A percentile compares a stretch with the other conserved stretches of the same genome.
Conservation (phyloP, 2,113 vertebrate genomes). For the Myrmecobius fasciatus region DNA sequence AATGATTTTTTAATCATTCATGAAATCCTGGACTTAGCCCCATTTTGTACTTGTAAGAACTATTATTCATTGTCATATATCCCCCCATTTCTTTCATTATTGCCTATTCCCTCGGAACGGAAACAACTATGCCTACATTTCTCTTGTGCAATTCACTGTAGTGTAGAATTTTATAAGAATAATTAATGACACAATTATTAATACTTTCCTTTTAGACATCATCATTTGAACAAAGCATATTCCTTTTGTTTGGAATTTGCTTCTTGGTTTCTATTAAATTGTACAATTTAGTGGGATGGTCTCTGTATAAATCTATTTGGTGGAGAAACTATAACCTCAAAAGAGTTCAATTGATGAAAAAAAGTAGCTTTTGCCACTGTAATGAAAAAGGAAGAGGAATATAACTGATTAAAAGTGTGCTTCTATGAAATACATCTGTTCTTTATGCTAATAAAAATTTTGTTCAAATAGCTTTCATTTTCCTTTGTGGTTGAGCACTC, state of each 20-base stretch:
- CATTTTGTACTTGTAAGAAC: too few species aligned
- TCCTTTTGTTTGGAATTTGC: not conserved
- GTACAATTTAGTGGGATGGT: not conserved
- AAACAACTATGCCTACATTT: not conserved
- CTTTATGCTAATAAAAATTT: not conserved
- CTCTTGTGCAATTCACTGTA: not conserved
- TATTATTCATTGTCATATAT: too few species aligned
- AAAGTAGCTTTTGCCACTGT: not conserved
- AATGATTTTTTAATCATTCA: too few species aligned
- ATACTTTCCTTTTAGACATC: not conserved
- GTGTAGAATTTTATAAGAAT: not conserved
- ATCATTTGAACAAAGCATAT: not conserved
- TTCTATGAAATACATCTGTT: not conserved
- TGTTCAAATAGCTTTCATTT: not conserved
- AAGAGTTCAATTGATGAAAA: not conserved
- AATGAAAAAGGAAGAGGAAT: not conserved
- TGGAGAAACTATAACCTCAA: not conserved
- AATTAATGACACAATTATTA: not conserved
- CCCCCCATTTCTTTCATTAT: not conserved
- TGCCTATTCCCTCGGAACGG: not conserved
- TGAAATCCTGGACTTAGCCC: too few species aligned
- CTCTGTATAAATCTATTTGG: not conserved
- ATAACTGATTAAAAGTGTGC: not conserved
- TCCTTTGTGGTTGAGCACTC: not conserved
- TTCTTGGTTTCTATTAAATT: not conserved